Evolutionary conservation across 2,113 vertebrate genomes (phyloP), one percentile per base, ranked within the genome.

Genomic region (Poecilia latipinna): DNA sequence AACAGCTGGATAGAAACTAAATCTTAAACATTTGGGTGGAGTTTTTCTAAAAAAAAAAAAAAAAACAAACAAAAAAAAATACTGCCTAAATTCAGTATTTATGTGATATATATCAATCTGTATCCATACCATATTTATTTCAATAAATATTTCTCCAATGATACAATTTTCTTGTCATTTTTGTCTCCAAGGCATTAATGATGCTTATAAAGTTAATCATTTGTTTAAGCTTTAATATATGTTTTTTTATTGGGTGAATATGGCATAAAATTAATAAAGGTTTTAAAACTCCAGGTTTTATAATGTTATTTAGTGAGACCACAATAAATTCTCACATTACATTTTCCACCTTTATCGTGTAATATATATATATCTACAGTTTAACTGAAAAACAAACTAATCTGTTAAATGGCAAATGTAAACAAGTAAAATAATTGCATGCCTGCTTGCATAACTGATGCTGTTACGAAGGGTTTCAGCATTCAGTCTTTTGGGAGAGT

Each of bases 131-230:
- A 92, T 92, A 93, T 93, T 92, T 93, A 93, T 93, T 93, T 93
- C 90, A 93, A 93, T 93, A 93, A 93, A 93, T 93, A 93, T 84
- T 88, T 92, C 90, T 91, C 88, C 91, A 91, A 79, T 91, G 86
- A 90, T 78, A 74, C 71, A 0, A 60, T 60, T 17, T 70, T 70
- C 37, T 54, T 22, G 11, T 26, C 22, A 24, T 39, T 65, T 66
- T 42, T 42, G 1, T 42, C 17, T n/a, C 13, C 3, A 64, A 35
- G 1, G 8, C 19, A 48, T 32, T 8, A 26, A 37, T 67, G 4
- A 51, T 51, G 17, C 44, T 51, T 15, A 51, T 51, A 7, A 51
- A 51, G 35, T 51, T 19, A 7, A 51, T 12, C 10, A 48, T 57
- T 57, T 57, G 22, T 57, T 24, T 24, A n/a, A 54, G 2, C 24